Conservation (phyloP, 2,797 vertebrate genomes). For the Pipistrellus nathusii region DNA sequence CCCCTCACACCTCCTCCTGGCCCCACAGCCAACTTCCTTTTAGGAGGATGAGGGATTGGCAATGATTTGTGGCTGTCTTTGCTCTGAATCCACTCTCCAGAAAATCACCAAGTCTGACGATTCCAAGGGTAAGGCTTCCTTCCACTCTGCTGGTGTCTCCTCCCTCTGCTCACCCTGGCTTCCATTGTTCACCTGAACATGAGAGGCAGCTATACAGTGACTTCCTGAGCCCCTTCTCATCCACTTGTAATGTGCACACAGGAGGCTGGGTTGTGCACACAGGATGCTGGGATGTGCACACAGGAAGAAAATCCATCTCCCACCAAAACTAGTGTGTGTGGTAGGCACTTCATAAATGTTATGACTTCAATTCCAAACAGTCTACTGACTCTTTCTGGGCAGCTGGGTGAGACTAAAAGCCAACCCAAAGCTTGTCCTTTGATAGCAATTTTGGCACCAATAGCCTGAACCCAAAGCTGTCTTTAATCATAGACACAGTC, state of each 20-base stretch:
- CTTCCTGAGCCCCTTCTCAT: neutral
- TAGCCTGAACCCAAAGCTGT: conserved; percentile 55
- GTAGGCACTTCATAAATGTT: conserved; percentile 51
- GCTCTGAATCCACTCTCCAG: neutral
- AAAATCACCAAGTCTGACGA: neutral
- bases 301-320: conserved; percentile 43
- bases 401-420: conserved; percentile 49
- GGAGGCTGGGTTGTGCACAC: neutral
- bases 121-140: neutral
- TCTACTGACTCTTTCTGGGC: conserved; percentile 53
- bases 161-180: neutral
- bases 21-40: neutral
- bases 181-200: neutral
- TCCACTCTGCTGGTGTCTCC: neutral
- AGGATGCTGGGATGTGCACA: neutral
- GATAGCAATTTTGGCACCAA: conserved; percentile 77
- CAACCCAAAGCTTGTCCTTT: conserved; percentile 58
- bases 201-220: neutral
- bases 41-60: neutral
- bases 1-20: neutral
- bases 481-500: conserved; percentile 74
- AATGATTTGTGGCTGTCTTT: neutral
- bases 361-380: conserved; percentile 33
- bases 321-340: neutral
- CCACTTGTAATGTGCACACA: neutral